Percentiles rank a stretch among this genome's conserved stretches.
These are phyloP conservation scores for Maccullochella peelii DNA, from an alignment of 2,113 vertebrate genomes.

Conservation along the genomic window DNA sequence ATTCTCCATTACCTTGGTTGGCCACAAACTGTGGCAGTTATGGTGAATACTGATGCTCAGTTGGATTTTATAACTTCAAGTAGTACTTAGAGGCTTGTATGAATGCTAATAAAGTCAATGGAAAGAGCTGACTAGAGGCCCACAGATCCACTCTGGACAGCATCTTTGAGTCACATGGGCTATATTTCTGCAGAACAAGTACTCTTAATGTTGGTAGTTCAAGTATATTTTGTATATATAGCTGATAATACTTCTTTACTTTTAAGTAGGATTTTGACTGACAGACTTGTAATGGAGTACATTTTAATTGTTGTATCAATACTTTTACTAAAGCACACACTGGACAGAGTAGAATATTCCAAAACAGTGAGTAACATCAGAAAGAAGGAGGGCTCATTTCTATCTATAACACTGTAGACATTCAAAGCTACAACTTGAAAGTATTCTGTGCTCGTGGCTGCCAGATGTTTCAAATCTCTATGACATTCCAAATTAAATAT, in stretches of 20 bases:
- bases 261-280: background rate
- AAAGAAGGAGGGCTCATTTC: background rate
- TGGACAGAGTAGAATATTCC: background rate
- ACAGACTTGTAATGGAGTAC: background rate
- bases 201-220: background rate
- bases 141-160: background rate
- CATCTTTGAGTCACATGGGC: background rate
- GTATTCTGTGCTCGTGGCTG: background rate
- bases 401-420: slow-evolving; percentile 1
- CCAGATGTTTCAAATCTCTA: slow-evolving; percentile 7
- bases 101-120: background rate
- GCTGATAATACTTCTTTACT: background rate
- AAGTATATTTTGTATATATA: background rate
- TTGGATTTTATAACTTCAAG: background rate
- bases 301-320: background rate
- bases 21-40: background rate
- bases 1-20: background rate
- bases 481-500: slow-evolving; percentile 28
- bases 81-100: background rate
- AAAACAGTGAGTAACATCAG: background rate
- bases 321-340: background rate
- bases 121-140: background rate
- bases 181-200: background rate
- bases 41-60: background rate
- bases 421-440: slow-evolving; percentile 12